Evolutionary conservation across 2,888 invertebrate species (phyloP), one percentile per base, ranked within the genome.

Genomic region (Scaptomyza reducta): DNA sequence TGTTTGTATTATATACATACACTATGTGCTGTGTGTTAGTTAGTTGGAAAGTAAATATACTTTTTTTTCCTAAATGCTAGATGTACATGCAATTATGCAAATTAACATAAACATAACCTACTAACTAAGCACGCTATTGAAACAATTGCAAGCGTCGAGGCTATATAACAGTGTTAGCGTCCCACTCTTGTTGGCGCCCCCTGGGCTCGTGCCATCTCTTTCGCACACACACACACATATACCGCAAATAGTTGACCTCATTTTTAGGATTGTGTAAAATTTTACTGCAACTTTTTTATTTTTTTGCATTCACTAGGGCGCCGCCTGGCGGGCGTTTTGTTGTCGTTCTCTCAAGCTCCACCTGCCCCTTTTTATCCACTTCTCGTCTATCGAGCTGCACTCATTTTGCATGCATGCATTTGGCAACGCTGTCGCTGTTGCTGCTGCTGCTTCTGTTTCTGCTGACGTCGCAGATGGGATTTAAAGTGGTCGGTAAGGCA

Each of bases 71-170:
- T 69, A 46, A 40, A 42, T 56, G 56, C 45, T 57, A 40, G 40
- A 45, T 58, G 29, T 74, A 58, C 60, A 71, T 71, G 75, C 72
- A 87, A 88, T 88, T 87, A 84, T 85, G 86, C 79, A 84, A 84
- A 84, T 84, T 81, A 84, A 81, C 66, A 84, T 87, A 88, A 88
- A 85, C 86, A 88, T 84, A 84, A 88, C 89, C 89, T 81, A 84
- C 85, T 87, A 88, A 87, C 88, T 79, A 81, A 82, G 87, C 81
- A 82, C 81, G 88, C 88, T 77, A 80, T 80, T 69, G 85, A 80
- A 87, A 84, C 85, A 80, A 80, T 70, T 84, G 70, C 78, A 79
- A 79, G 71, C 50, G 22, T 56, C 14, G 14, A 66, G 33, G 58
- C 51, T 55, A 42, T 55, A 42, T 42, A 61, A 58, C 62, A 38